Conservation (phyloP, 2,797 vertebrate species). For the Avahi laniger region DNA sequence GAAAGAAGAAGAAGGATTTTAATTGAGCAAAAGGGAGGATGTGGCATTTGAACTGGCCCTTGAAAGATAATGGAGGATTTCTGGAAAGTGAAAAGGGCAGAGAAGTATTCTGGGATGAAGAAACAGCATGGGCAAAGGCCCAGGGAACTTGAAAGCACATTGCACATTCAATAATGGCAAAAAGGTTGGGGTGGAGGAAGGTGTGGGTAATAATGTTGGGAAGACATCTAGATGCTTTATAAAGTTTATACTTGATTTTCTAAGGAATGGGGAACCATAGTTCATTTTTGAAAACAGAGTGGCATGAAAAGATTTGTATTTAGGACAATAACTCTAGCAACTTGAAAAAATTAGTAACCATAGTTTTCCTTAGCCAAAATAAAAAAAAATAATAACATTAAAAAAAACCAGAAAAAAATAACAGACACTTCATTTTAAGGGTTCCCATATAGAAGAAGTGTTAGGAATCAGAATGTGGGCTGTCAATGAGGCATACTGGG, state of each 20-base stretch:
- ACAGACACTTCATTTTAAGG: conserved; percentile 33
- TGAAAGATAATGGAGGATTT: conserved; percentile 22
- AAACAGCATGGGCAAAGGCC: neutral
- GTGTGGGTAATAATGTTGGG: neutral
- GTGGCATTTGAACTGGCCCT: conserved; percentile 52
- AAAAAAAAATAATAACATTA: conserved; percentile 34
- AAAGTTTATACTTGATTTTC: conserved; percentile 11
- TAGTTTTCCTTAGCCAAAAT: conserved; percentile 31
- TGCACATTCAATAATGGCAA: neutral
- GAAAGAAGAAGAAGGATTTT: neutral
- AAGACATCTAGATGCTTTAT: neutral
- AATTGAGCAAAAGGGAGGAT: conserved; percentile 22
- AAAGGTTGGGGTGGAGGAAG: neutral
- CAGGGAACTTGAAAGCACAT: neutral
- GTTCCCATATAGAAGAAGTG: neutral
- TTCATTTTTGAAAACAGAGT: conserved; percentile 13
- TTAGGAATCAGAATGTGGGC: neutral
- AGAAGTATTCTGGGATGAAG: neutral
- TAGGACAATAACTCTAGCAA: conserved; percentile 15
- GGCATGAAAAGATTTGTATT: neutral
- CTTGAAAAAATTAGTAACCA: conserved; percentile 49
- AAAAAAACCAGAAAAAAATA: conserved; percentile 7
- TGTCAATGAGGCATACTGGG: neutral
- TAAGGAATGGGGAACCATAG: neutral
- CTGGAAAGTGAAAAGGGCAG: neutral